Evolutionary conservation across 2,888 invertebrate species (phyloP), one percentile per base, ranked within the genome.

Genomic region (Apamea epomidion): DNA sequence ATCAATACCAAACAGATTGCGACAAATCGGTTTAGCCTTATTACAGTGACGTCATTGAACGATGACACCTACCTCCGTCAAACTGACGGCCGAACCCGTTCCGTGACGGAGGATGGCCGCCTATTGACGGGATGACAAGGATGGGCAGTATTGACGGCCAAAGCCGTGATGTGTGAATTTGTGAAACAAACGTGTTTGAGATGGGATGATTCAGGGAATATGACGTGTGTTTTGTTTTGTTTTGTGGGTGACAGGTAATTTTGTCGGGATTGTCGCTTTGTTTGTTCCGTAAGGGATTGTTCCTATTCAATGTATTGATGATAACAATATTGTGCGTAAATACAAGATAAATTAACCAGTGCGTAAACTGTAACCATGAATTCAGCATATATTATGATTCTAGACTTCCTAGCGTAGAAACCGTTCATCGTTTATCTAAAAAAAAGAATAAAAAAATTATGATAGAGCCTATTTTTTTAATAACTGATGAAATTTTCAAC

Each of bases 11-110:
- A 25, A 82, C 51, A 68, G 45, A 70, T 76, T 60, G 75, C 58
- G 74, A 84, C 82, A 87, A 87, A 85, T 87, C 78, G 78, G 74
- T 76, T 60, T 25, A 76, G 42, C 75, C 82, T 81, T 81, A 87
- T 87, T 83, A 83, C 72, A 7, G 78, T 76, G 82, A 76, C 78
- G 76, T 89, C 82, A 81, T 71, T 80, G 81, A 80, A 80, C 77
- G 76, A 87, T 84, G 87, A 88, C 89, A 81, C 45, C 64, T 67
- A 88, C 88, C 89, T 70, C 29, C 71, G 78, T 83, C 87, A 87
- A 77, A 69, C 45, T 73, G 85, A 80, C 81, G 76, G 42, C 42
- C 72, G 25, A 45, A 65, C 58, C 70, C 71, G 75, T 76, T 74
- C 67, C 42, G 75, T 75, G 83, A 81, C 60, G 78, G 62, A 75